phyloP scores from a whole-genome alignment of 1,140 invertebrate species.

The Drosophila yakuba region DNA sequence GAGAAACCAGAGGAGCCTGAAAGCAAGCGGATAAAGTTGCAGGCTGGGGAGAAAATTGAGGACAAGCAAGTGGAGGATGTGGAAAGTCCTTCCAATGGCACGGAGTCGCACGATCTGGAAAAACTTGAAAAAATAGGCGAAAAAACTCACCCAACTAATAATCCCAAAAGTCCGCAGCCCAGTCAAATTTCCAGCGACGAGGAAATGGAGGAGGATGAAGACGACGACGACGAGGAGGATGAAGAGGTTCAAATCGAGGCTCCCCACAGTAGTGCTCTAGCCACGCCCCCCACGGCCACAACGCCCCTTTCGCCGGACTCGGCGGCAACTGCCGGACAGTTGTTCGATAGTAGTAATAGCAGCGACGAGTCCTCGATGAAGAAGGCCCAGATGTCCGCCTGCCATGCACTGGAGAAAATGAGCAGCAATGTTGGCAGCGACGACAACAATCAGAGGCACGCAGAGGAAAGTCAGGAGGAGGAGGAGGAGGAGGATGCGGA shows the following conservation, averaged over 20 bases:
- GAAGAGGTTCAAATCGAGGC: slow-evolving; percentile 44
- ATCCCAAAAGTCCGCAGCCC: slow-evolving; percentile 44
- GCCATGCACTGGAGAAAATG: slow-evolving; percentile 74
- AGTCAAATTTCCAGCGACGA: slow-evolving; percentile 40
- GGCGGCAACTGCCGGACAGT: slow-evolving; percentile 76
- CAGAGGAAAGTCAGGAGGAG: slow-evolving; percentile 39
- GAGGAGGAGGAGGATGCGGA: slow-evolving; percentile 20
- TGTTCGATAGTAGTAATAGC: slow-evolving; percentile 82
- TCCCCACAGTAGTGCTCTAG: slow-evolving; percentile 68
- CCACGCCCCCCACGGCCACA: slow-evolving; percentile 74
- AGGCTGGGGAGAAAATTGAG: slow-evolving; percentile 19
- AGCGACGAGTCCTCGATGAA: slow-evolving; percentile 79
- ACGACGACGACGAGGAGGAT: slow-evolving; percentile 25
- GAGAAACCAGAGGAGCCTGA: slow-evolving; percentile 38
- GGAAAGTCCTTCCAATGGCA: slow-evolving; percentile 5
- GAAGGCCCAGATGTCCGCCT: slow-evolving; percentile 76
- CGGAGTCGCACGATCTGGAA: neutral
- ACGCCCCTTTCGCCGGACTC: slow-evolving; percentile 77
- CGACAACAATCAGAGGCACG: slow-evolving; percentile 41
- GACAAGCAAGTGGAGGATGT: slow-evolving; percentile 12
- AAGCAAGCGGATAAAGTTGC: slow-evolving; percentile 56
- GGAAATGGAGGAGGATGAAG: slow-evolving; percentile 51
- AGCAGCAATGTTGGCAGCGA: slow-evolving; percentile 43
- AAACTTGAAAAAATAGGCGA: slow-evolving; percentile 7
- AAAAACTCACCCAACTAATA: slow-evolving; percentile 18